phyloP scores from a whole-genome alignment of 2,797 vertebrate species.

The Hybognathus amarus region DNA sequence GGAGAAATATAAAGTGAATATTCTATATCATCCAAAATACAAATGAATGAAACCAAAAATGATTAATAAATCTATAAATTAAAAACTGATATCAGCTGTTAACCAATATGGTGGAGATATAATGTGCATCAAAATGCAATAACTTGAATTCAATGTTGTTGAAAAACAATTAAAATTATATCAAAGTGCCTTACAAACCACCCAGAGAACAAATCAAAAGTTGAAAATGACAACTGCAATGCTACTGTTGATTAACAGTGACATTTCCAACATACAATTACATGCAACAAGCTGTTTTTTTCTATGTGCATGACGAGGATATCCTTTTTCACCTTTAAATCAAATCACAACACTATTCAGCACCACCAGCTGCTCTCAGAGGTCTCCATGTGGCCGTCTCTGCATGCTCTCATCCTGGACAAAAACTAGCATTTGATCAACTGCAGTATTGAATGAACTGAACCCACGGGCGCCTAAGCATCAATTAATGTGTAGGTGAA shows the following conservation, averaged over 20 bases:
- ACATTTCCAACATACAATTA: not conserved
- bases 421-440: conserved; percentile 56
- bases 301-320: conserved; percentile 6
- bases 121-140: not conserved
- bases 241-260: not conserved
- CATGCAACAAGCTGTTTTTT: conserved; percentile 10
- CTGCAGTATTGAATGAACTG: conserved; percentile 42
- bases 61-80: not conserved
- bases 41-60: not conserved
- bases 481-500: conserved; percentile 54
- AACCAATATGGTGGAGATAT: not conserved
- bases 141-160: not conserved
- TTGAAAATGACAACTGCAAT: not conserved
- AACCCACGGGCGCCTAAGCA: conserved; percentile 42
- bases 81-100: too few relatives aligned
- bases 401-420: conserved; percentile 34
- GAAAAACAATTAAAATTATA: not conserved
- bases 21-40: not conserved
- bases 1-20: not conserved
- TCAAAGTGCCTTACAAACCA: not conserved
- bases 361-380: conserved; percentile 30
- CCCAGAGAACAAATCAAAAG: not conserved
- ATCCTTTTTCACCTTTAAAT: conserved; percentile 26
- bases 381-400: conserved; percentile 21
- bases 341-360: conserved; percentile 16